A percentile compares a stretch with the other conserved stretches of the same genome.
These are phyloP conservation scores for Neotragus pygmaeus DNA, from an alignment of 2,113 vertebrate genomes.

Conservation along the genomic window DNA sequence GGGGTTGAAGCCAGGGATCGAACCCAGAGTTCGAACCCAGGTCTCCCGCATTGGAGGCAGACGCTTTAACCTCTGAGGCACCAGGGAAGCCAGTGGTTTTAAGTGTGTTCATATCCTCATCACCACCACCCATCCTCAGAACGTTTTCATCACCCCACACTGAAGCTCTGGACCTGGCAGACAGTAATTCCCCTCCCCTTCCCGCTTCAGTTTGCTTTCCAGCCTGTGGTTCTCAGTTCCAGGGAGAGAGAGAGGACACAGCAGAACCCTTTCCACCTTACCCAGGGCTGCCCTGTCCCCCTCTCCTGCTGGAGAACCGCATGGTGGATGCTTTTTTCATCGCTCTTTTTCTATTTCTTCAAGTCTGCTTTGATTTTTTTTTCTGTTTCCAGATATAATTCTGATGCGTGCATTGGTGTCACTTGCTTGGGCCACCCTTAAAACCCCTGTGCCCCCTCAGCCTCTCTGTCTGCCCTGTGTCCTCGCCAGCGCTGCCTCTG, in stretches of 20 bases:
- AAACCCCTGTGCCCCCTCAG: not conserved
- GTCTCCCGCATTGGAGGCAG: too few species aligned
- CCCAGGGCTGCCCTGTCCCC: too few species aligned
- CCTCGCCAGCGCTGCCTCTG: not conserved
- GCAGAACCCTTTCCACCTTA: not conserved
- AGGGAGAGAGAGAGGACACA: not conserved
- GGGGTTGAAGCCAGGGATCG: too few species aligned
- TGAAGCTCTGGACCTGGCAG: not conserved
- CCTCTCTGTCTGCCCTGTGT: too few species aligned
- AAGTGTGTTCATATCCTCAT: fast-evolving
- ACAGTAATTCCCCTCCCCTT: fast-evolving
- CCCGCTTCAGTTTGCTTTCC: not conserved
- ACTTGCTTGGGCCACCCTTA: not conserved
- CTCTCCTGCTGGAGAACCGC: not conserved
- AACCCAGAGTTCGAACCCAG: too few species aligned
- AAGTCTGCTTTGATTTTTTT: not conserved
- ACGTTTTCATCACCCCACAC: not conserved
- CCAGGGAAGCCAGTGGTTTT: not conserved
- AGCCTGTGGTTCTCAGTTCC: not conserved
- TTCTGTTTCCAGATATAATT: not conserved
- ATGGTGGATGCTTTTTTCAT: not conserved
- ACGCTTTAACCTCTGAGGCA: not conserved
- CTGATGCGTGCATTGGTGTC: not conserved
- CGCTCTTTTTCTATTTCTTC: not conserved
- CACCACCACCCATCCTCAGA: not conserved